phyloP scores from a whole-genome alignment of 2,888 invertebrate genomes.

The Pecten maximus region DNA sequence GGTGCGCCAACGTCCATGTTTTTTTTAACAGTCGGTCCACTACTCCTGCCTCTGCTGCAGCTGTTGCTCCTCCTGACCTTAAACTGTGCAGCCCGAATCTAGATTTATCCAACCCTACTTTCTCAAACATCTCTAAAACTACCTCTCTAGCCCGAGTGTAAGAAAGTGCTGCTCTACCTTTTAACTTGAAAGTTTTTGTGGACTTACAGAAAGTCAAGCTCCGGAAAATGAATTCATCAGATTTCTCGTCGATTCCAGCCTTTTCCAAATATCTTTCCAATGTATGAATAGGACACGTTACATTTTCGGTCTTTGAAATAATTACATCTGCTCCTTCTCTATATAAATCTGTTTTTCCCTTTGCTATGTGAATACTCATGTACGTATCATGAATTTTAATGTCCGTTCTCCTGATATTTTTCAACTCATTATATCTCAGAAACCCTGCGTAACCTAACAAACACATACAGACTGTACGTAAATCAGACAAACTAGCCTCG shows the following conservation, averaged over 20 bases:
- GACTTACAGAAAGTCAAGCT: neutral
- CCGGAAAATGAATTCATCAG: neutral
- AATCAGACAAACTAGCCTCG: neutral
- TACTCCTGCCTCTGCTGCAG: neutral
- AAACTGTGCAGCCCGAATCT: neutral
- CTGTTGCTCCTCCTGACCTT: neutral
- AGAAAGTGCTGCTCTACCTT: neutral
- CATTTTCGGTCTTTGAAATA: neutral
- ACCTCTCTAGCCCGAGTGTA: neutral
- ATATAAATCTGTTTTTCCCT: neutral
- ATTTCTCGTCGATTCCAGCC: neutral
- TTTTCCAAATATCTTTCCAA: neutral
- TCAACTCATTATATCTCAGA: neutral
- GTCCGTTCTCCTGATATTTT: neutral
- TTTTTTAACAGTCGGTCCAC: neutral
- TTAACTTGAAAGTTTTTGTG: neutral
- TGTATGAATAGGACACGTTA: neutral
- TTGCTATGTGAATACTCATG: neutral
- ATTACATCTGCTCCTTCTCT: neutral
- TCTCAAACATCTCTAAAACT: neutral
- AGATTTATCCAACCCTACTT: neutral
- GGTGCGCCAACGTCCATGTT: neutral
- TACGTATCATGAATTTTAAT: neutral
- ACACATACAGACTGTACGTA: neutral
- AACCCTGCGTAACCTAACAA: neutral